Percentiles rank a stretch among this genome's conserved stretches.
These are phyloP conservation scores for Halocynthia aurantium DNA, from an alignment of 23 tunicate genomes.

Conservation along the genomic window DNA sequence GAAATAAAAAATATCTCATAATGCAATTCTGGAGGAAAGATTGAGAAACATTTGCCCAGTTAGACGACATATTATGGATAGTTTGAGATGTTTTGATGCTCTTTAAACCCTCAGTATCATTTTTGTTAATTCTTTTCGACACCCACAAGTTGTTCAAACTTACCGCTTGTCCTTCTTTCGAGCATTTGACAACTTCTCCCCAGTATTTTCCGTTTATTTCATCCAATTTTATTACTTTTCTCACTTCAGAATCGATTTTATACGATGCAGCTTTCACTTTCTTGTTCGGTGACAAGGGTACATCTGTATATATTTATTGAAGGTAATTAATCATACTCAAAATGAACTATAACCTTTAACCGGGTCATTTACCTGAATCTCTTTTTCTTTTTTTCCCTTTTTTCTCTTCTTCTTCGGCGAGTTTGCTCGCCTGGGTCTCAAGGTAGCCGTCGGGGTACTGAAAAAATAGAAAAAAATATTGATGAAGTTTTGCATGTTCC, in stretches of 20 bases:
- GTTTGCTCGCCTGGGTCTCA: conserved; percentile 39
- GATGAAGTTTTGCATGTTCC: too few relatives aligned
- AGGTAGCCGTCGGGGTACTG: conserved; percentile 86
- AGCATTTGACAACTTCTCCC: conserved; percentile 51
- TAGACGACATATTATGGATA: too few relatives aligned
- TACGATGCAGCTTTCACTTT: conserved; percentile 36
- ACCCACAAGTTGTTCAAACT: too few relatives aligned
- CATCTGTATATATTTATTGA: not conserved
- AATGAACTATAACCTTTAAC: not conserved
- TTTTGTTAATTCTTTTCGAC: too few relatives aligned
- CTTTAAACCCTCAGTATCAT: too few relatives aligned
- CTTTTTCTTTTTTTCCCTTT: conserved; percentile 26
- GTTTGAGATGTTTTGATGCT: too few relatives aligned
- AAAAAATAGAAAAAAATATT: too few relatives aligned
- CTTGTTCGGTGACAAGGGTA: conserved; percentile 16
- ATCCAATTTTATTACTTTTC: conserved; percentile 36
- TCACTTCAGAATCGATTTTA: conserved; percentile 27
- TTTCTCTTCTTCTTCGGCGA: conserved; percentile 23
- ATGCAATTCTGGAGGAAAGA: not conserved
- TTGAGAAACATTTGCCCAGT: too few relatives aligned
- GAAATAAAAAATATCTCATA: not conserved
- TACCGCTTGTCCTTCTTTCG: conserved; percentile 59
- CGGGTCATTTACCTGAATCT: not conserved
- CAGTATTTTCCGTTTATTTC: conserved; percentile 40
- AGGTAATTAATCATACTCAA: not conserved